Evolutionary conservation across 2,113 vertebrate species (phyloP).

Genomic region (Oenanthe oenanthe): DNA sequence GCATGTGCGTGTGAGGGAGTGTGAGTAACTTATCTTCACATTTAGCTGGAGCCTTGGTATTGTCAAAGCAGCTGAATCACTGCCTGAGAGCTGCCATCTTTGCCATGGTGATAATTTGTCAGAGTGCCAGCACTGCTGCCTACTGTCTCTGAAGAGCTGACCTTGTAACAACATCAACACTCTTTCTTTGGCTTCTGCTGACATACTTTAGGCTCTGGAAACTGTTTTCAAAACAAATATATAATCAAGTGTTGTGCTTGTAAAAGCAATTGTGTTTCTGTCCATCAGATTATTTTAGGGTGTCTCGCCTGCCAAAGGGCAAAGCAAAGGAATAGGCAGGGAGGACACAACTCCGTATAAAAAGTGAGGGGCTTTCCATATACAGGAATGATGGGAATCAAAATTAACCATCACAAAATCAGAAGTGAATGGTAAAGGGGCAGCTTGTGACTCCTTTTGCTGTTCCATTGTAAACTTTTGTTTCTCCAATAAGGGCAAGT

Average conservation of each 20-base stretch:
- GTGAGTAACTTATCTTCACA: neutral
- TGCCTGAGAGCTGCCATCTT: slow-evolving; percentile 46
- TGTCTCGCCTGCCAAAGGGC: slow-evolving; percentile 2
- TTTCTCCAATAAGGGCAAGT: slow-evolving; percentile 8
- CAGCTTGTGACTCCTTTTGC: neutral
- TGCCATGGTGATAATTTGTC: slow-evolving; percentile 61
- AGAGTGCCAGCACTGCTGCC: slow-evolving; percentile 54
- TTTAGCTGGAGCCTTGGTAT: slow-evolving; percentile 38
- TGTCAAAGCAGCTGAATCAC: slow-evolving; percentile 71
- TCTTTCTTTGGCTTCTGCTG: slow-evolving; percentile 71
- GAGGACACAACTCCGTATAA: neutral
- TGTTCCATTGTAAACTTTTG: neutral
- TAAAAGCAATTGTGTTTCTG: slow-evolving; percentile 68
- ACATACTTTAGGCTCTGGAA: slow-evolving; percentile 68
- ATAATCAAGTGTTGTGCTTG: slow-evolving; percentile 67
- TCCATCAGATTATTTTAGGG: slow-evolving; percentile 52
- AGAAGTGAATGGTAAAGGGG: neutral
- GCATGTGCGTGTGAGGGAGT: neutral
- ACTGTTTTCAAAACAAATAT: slow-evolving; percentile 74
- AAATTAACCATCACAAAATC: neutral
- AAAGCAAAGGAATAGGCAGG: neutral
- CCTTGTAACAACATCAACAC: slow-evolving; percentile 71
- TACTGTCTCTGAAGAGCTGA: slow-evolving; percentile 68
- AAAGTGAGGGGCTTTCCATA: neutral
- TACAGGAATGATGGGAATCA: neutral